Evolutionary conservation across 2,113 vertebrate species (phyloP).

Genomic region (Crotalus tigris): DNA sequence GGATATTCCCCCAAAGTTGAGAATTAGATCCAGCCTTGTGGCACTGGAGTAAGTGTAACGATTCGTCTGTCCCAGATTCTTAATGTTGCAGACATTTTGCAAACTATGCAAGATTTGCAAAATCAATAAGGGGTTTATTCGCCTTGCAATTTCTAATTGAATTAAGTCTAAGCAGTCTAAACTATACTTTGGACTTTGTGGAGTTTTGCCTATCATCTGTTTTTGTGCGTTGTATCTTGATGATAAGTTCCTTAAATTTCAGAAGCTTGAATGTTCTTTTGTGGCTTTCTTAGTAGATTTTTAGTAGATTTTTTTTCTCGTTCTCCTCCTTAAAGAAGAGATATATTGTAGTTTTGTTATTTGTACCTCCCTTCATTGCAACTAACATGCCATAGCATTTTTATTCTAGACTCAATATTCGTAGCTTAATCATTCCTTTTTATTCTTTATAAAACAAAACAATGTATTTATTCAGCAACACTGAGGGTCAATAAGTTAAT

Average conservation of each 20-base stretch:
- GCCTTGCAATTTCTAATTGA: not conserved
- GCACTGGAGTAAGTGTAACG: not conserved
- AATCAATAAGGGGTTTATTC: not conserved
- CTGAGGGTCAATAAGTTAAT: not conserved
- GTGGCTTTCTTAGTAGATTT: too few relatives aligned
- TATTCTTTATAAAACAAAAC: not conserved
- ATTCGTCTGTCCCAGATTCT: not conserved
- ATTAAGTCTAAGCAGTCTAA: not conserved
- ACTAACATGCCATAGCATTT: not conserved
- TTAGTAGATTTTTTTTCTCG: not conserved
- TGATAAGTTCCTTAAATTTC: not conserved
- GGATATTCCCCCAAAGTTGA: not conserved
- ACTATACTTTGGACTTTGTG: not conserved
- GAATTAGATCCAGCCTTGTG: not conserved
- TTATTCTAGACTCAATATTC: not conserved
- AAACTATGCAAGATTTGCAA: not conserved
- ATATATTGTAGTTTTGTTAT: not conserved
- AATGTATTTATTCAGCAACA: not conserved
- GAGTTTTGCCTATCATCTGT: not conserved
- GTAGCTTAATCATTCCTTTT: not conserved
- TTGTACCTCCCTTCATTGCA: not conserved
- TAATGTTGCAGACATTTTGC: not conserved
- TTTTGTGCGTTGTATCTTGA: not conserved
- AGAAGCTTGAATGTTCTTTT: too few relatives aligned
- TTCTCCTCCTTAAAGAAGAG: not conserved